A percentile compares a stretch with the other conserved stretches of the same genome.
These are phyloP conservation scores for Agrotis exclamationis DNA, from an alignment of 2,888 invertebrate species.

Conservation along the genomic window DNA sequence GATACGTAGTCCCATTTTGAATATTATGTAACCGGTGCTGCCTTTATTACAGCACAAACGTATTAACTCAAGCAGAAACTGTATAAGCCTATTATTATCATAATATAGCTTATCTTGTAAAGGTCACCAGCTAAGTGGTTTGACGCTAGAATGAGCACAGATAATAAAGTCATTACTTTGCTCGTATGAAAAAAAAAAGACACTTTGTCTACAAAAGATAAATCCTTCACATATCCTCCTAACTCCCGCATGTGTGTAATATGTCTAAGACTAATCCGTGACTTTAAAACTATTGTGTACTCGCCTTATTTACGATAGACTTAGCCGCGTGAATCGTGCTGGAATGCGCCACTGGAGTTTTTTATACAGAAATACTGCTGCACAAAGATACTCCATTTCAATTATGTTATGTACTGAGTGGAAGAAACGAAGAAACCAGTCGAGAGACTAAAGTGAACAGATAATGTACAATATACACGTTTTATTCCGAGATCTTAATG, in stretches of 20 bases:
- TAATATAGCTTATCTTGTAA: not conserved
- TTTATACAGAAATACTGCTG: slow-evolving; percentile 65
- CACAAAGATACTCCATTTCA: slow-evolving; percentile 59
- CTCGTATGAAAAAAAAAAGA: slow-evolving; percentile 5
- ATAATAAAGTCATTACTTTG: slow-evolving; percentile 22
- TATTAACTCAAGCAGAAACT: not conserved
- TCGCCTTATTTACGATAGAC: slow-evolving; percentile 71
- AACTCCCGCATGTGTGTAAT: slow-evolving; percentile 52
- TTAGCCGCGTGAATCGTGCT: slow-evolving; percentile 70
- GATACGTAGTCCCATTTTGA: not conserved
- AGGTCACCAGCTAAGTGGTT: slow-evolving; percentile 18
- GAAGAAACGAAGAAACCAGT: slow-evolving; percentile 31
- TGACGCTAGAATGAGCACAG: slow-evolving; percentile 10
- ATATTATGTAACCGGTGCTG: not conserved
- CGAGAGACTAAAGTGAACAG: slow-evolving; percentile 33
- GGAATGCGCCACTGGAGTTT: slow-evolving; percentile 66
- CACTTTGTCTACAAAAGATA: slow-evolving; percentile 7
- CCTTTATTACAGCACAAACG: not conserved
- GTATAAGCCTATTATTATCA: slow-evolving; percentile 6
- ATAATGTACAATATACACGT: slow-evolving; percentile 48
- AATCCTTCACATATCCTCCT: slow-evolving; percentile 26
- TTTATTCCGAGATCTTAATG: slow-evolving; percentile 50
- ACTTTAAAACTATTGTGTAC: slow-evolving; percentile 67
- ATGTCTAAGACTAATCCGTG: slow-evolving; percentile 70
- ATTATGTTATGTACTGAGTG: slow-evolving; percentile 55